phyloP scores from a whole-genome alignment of 2,888 invertebrate species.

The Rhorus exstirpatorius region DNA sequence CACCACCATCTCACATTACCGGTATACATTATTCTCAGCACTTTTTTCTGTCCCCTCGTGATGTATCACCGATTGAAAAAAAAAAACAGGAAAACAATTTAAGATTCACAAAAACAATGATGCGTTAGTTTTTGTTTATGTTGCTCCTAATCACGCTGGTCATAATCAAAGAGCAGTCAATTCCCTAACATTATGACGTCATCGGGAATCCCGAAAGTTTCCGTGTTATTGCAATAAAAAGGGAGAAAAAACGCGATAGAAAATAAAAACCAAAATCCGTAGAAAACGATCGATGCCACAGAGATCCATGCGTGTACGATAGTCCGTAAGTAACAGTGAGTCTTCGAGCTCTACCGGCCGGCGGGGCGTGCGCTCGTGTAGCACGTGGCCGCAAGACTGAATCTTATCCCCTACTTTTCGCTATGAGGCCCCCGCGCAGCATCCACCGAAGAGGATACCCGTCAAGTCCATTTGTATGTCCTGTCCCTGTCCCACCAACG shows the following conservation, averaged over 20 bases:
- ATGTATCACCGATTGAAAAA: no score
- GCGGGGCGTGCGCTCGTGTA: constrained; percentile 85
- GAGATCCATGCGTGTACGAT: constrained; percentile 71
- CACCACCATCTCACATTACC: background rate
- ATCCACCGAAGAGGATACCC: constrained; percentile 69
- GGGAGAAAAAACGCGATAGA: constrained; percentile 33
- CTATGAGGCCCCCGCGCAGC: constrained; percentile 71
- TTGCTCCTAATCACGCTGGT: no score
- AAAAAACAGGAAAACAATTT: background rate
- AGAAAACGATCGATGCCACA: constrained; percentile 59
- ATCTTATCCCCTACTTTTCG: constrained; percentile 82
- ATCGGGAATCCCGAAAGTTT: no score
- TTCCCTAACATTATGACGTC: no score
- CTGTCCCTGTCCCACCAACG: constrained; percentile 81
- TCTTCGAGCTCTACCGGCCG: constrained; percentile 80
- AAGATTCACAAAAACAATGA: no score
- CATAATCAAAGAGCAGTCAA: no score
- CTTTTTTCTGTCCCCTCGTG: no score
- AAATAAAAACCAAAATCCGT: background rate
- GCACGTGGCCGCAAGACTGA: constrained; percentile 85
- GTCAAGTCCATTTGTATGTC: constrained; percentile 82
- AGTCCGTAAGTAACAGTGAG: constrained; percentile 71
- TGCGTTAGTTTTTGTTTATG: no score
- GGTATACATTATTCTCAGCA: no score
- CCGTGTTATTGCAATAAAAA: background rate